A percentile compares a stretch with the other conserved stretches of the same genome.
These are phyloP conservation scores for Rhea pennata DNA, from an alignment of 2,113 vertebrate species.

Conservation along the genomic window DNA sequence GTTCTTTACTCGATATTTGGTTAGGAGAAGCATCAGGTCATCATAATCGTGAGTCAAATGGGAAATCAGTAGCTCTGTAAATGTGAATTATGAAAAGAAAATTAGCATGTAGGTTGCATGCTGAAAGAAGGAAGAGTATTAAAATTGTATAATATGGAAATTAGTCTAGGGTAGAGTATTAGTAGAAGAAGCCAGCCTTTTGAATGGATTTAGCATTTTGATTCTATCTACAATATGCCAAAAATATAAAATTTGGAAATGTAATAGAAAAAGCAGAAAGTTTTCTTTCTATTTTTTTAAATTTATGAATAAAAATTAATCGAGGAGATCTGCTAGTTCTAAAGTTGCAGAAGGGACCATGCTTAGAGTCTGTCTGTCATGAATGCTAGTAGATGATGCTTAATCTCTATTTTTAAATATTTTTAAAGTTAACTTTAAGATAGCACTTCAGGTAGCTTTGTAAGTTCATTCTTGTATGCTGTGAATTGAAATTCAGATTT, in stretches of 20 bases:
- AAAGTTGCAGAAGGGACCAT: neutral
- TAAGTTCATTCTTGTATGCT: neutral
- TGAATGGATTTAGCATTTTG: neutral
- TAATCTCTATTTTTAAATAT: neutral
- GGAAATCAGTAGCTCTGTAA: neutral
- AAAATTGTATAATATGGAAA: neutral
- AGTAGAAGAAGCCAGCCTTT: neutral
- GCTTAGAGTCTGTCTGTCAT: slow-evolving; percentile 9
- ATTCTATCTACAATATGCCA: neutral
- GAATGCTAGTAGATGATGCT: neutral
- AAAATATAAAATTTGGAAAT: neutral
- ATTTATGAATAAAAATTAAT: slow-evolving; percentile 16
- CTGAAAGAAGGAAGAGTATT: neutral
- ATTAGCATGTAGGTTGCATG: neutral
- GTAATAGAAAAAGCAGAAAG: neutral
- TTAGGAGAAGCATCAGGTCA: neutral
- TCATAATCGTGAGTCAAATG: neutral
- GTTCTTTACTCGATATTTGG: neutral
- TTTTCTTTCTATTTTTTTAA: neutral
- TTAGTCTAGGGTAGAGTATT: neutral
- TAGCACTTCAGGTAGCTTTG: neutral
- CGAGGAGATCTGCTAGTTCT: neutral
- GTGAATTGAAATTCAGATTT: slow-evolving; percentile 1
- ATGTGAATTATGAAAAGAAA: neutral
- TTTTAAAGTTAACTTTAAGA: neutral